A percentile compares a stretch with the other conserved stretches of the same genome.
phyloP scores from a whole-genome alignment of 2,888 invertebrate species.

The Phaedon cochleariae region DNA sequence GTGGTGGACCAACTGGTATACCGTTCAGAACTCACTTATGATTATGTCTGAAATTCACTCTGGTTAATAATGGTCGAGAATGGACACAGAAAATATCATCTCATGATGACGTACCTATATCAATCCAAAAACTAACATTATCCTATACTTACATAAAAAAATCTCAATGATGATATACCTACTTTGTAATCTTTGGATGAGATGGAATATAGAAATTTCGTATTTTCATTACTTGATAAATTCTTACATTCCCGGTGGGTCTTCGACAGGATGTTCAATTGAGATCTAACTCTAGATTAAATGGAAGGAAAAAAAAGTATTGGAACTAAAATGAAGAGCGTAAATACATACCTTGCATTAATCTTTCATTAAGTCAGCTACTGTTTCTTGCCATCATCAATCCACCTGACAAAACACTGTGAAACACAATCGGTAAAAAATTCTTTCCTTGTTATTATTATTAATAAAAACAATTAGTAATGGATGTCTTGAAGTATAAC shows the following conservation, averaged over 20 bases:
- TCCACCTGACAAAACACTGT: conserved; percentile 48
- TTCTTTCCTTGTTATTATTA: conserved; percentile 44
- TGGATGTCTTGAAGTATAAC: conserved; percentile 46
- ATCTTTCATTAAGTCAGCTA: conserved; percentile 54
- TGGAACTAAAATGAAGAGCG: not conserved
- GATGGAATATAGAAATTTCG: too few species aligned
- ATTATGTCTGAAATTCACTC: too few species aligned
- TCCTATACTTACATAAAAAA: too few species aligned
- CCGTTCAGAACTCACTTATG: too few species aligned
- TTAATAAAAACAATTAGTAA: conserved; percentile 51
- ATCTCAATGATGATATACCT: too few species aligned
- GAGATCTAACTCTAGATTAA: not conserved
- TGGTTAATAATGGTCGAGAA: too few species aligned
- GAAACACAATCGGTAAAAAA: conserved; percentile 40
- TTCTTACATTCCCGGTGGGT: not conserved
- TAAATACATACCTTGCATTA: conserved; percentile 39
- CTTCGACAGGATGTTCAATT: not conserved
- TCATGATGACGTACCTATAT: too few species aligned
- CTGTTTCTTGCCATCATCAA: conserved; percentile 56
- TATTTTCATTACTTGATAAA: too few species aligned
- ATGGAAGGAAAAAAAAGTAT: not conserved
- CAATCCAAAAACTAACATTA: too few species aligned
- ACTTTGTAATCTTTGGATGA: too few species aligned
- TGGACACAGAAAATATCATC: too few species aligned
- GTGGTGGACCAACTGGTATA: too few species aligned